Evolutionary conservation across 2,797 vertebrate species (phyloP).

Genomic region (Jordanella pulchra): DNA sequence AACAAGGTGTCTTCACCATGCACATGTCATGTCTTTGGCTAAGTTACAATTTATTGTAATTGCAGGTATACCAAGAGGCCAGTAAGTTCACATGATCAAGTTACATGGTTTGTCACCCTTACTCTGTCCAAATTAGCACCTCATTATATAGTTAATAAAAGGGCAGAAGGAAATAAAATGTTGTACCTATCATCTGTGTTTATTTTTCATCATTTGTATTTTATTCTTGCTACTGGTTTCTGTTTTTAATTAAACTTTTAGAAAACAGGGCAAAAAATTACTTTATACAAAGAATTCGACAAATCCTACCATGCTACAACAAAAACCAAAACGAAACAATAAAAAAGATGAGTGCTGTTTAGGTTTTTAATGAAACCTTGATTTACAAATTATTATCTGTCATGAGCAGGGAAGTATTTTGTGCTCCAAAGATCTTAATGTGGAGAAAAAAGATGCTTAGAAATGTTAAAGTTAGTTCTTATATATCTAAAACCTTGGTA

Average conservation of each 20-base stretch:
- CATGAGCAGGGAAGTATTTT: background rate
- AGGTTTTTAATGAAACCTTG: background rate
- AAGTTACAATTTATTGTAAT: too few species aligned
- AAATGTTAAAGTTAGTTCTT: background rate
- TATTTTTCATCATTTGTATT: background rate
- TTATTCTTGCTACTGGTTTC: background rate
- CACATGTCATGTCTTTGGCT: too few species aligned
- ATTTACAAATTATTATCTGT: background rate
- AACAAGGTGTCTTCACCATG: too few species aligned
- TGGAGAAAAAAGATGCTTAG: background rate
- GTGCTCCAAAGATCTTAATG: background rate
- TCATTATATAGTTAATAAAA: background rate
- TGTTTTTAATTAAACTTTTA: background rate
- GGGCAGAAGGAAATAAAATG: background rate
- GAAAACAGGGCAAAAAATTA: background rate
- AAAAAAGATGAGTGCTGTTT: background rate
- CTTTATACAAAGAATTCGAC: background rate
- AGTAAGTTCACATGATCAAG: too few species aligned
- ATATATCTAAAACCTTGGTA: too few species aligned
- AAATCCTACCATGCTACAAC: background rate
- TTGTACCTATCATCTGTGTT: too few species aligned
- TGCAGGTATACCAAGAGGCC: too few species aligned
- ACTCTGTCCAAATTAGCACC: background rate
- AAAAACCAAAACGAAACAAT: background rate
- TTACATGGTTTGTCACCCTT: too few species aligned